phyloP scores from a whole-genome alignment of 2,888 invertebrate genomes.

The Parnassius mnemosyne region DNA sequence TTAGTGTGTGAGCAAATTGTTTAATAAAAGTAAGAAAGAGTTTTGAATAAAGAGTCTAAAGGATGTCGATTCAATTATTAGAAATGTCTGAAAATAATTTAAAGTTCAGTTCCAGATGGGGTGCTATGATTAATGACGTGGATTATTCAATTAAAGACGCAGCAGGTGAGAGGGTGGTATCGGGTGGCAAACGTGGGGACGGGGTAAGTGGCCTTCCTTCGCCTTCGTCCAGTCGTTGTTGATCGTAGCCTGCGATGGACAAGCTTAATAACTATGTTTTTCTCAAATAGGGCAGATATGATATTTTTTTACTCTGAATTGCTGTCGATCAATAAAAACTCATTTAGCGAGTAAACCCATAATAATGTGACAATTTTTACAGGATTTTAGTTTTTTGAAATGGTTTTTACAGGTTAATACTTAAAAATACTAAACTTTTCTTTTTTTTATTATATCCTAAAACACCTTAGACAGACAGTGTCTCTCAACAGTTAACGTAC shows the following conservation, averaged over 20 bases:
- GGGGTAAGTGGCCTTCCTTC: conserved; percentile 37
- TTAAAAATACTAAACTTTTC: no score
- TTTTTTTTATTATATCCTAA: no score
- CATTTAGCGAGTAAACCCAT: neutral
- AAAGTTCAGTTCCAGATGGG: conserved; percentile 71
- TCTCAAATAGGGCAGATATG: conserved; percentile 12
- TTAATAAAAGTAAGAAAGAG: conserved; percentile 18
- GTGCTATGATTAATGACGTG: conserved; percentile 76
- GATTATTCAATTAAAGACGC: conserved; percentile 80
- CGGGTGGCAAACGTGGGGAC: conserved; percentile 25
- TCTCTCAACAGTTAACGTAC: no score
- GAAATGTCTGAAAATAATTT: conserved; percentile 66
- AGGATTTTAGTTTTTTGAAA: no score
- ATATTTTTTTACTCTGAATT: conserved; percentile 2
- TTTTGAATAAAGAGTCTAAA: conserved; percentile 24
- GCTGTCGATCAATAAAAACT: neutral
- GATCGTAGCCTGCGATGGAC: conserved; percentile 47
- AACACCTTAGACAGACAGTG: no score
- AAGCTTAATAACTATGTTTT: conserved; percentile 38
- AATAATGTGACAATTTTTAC: neutral
- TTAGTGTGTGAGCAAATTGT: neutral
- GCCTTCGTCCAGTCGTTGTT: conserved; percentile 55
- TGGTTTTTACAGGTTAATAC: no score
- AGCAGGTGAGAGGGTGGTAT: conserved; percentile 60
- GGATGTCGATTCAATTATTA: conserved; percentile 30